A percentile compares a stretch with the other conserved stretches of the same genome.
Conservation (phyloP, 2,888 invertebrate species). For the Linyphia triangularis region DNA sequence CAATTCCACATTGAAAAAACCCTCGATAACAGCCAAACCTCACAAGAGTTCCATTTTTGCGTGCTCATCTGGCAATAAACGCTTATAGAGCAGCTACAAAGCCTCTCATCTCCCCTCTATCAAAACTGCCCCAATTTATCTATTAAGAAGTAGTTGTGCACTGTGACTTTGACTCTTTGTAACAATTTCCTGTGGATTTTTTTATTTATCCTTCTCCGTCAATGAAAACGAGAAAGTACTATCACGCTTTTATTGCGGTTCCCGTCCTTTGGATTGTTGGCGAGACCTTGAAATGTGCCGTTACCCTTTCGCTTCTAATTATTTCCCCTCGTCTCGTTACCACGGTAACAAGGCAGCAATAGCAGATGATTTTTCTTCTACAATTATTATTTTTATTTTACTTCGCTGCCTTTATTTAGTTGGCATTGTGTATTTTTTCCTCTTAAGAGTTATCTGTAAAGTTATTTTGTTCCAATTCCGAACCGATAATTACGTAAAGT, state of each 20-base stretch:
- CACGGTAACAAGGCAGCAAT: constrained; percentile 18
- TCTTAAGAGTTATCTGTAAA: no score
- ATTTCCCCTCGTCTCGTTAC: constrained; percentile 46
- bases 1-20: no score
- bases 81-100: background rate
- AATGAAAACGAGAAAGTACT: constrained; percentile 35
- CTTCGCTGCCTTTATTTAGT: no score
- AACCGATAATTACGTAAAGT: no score
- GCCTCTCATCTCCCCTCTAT: no score
- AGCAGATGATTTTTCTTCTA: no score
- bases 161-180: constrained; percentile 44
- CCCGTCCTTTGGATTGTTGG: background rate
- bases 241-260: constrained; percentile 3
- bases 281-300: constrained; percentile 40
- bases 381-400: no score
- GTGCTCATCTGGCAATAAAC: background rate
- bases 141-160: constrained; percentile 66
- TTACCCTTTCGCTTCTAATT: constrained; percentile 56
- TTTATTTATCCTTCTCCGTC: constrained; percentile 26
- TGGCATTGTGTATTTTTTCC: no score
- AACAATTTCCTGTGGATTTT: constrained; percentile 45
- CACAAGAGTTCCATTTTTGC: no score
- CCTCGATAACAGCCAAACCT: no score
- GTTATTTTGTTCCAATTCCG: no score
- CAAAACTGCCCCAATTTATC: constrained; percentile 47